Evolutionary conservation across 2,113 vertebrate species (phyloP), one percentile per base, ranked within the genome.

Genomic region (Corythornis cristatus): DNA sequence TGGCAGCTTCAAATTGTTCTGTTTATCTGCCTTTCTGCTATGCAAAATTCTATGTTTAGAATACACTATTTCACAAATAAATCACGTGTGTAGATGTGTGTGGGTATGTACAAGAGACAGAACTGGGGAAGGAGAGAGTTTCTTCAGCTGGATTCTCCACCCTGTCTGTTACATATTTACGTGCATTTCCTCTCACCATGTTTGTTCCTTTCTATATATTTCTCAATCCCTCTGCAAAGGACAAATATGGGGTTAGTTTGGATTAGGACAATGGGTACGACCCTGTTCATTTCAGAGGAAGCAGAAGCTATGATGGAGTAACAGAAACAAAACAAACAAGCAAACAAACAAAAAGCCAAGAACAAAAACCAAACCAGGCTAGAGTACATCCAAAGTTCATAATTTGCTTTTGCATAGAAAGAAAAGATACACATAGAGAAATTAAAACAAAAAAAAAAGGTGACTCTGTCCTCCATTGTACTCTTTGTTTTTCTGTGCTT

Each of bases 1-100:
- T 97, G 98, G 97, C 97, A 97, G 92, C 95, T 96, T 97, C 97
- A 98, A 97, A 97, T 96, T 98, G 97, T 94, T 98, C 93, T 97
- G 94, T 97, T 97, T 98, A 98, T 97, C 98, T 98, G 97, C 93
- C 95, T 97, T 97, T 96, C 93, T 82, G 21, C 94, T 96, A 89
- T 96, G 95, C 85, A 97, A 96, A 95, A 66, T 94, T 97, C 90
- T 90, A n/a, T 96, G 90, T 96, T 97, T 97, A 97, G 97, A 96
- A 97, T 90, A 97, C 29, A 92, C 75, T 65, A 40, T 97, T 97
- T 97, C 95, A 97, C 95, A 97, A 98, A 97, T 96, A 97, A 97
- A 97, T 95, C 87, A 92, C 95, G 84, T 91, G 57, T 94, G 78
- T 91, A 93, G 93, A 90, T 80, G 46, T 78, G 28, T 19, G 15